These are phyloP conservation scores for Stenichneumon culpator DNA, from an alignment of 2,888 invertebrate genomes.

Conservation along the genomic window DNA sequence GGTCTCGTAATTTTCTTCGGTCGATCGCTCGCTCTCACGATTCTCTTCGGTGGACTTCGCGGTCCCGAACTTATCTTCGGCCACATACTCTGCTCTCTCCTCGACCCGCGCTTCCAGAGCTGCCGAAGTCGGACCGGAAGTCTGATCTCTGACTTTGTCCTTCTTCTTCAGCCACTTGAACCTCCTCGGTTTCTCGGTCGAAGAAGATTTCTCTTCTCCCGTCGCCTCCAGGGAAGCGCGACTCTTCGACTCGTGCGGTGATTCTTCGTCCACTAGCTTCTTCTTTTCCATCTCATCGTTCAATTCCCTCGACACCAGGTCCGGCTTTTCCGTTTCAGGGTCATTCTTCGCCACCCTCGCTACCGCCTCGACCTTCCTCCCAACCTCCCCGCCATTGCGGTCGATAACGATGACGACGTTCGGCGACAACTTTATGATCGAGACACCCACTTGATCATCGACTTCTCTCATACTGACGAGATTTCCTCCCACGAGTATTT, in stretches of 20 bases:
- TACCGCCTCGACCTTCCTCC: neutral
- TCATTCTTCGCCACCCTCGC: constrained; percentile 34
- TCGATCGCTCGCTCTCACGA: neutral
- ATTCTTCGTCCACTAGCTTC: neutral
- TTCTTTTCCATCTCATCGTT: constrained; percentile 9
- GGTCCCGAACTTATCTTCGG: neutral
- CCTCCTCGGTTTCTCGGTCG: constrained; percentile 9
- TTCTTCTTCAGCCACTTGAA: constrained; percentile 30
- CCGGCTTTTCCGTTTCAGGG: too few relatives aligned
- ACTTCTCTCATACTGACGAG: constrained; percentile 31
- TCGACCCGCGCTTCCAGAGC: neutral
- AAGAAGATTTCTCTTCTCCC: neutral
- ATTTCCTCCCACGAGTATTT: constrained; percentile 57
- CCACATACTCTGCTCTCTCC: neutral
- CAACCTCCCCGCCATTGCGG: too few relatives aligned
- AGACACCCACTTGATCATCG: constrained; percentile 15
- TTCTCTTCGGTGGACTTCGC: constrained; percentile 2
- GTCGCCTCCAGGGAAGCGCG: neutral
- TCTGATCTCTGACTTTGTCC: constrained; percentile 2
- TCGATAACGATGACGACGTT: constrained; percentile 67
- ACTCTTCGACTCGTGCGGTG: neutral
- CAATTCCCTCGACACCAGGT: neutral
- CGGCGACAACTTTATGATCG: constrained; percentile 58
- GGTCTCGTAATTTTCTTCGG: neutral
- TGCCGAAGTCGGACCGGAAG: neutral